Evolutionary conservation across 2,888 invertebrate genomes (phyloP).

Genomic region (Rhagonycha fulva): DNA sequence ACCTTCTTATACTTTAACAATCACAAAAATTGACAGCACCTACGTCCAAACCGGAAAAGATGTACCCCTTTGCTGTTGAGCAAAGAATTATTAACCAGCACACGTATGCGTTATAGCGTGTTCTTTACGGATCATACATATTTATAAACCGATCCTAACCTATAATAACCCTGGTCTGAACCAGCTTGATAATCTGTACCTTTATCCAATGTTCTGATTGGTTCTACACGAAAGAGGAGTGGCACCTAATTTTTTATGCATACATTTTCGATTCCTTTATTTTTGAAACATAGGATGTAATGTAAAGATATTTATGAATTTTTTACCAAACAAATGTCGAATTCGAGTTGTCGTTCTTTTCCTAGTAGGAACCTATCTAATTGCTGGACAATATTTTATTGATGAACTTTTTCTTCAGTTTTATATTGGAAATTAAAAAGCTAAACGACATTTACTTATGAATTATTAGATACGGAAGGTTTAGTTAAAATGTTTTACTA

Average conservation of each 20-base stretch:
- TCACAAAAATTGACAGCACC: not conserved
- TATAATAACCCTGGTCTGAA: constrained; percentile 55
- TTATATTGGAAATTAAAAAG: not conserved
- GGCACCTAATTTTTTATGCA: constrained; percentile 49
- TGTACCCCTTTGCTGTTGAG: constrained; percentile 20
- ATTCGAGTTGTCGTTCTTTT: constrained; percentile 7
- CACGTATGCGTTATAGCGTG: constrained; percentile 49
- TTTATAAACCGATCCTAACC: constrained; percentile 56
- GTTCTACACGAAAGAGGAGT: constrained; percentile 42
- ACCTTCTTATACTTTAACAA: not conserved
- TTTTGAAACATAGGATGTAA: constrained; percentile 26
- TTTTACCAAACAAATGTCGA: constrained; percentile 26
- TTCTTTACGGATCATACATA: constrained; percentile 55
- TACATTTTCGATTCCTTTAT: constrained; percentile 34
- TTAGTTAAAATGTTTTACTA: not conserved
- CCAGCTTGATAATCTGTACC: constrained; percentile 52
- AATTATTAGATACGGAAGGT: not conserved
- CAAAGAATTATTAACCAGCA: constrained; percentile 31
- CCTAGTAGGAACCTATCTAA: constrained; percentile 2
- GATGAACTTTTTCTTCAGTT: constrained; percentile 5
- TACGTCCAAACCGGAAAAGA: constrained; percentile 14
- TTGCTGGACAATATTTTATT: constrained; percentile 22
- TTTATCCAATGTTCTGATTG: constrained; percentile 49
- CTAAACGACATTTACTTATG: not conserved
- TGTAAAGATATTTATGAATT: constrained; percentile 28